A percentile compares a stretch with the other conserved stretches of the same genome.
Conservation (phyloP, 2,113 vertebrate genomes). For the Gambusia affinis region DNA sequence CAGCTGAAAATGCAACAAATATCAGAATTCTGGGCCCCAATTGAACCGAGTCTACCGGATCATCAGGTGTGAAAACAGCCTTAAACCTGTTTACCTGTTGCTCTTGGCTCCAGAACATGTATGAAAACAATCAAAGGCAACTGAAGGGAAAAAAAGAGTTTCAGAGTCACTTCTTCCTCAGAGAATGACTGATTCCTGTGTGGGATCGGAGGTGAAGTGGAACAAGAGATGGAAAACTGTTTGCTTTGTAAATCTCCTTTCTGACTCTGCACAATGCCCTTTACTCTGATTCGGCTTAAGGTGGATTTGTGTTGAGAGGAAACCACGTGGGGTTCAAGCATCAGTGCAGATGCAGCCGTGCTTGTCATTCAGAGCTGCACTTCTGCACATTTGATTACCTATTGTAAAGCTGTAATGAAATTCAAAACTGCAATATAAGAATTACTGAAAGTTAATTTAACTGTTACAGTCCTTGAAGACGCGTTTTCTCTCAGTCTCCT, state of each 20-base stretch:
- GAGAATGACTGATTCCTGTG: background rate
- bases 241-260: background rate
- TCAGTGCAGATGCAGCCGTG: slow-evolving; percentile 19
- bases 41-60: no score
- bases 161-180: background rate
- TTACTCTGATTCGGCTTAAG: slow-evolving; percentile 9
- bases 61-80: no score
- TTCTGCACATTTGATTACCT: slow-evolving; percentile 45
- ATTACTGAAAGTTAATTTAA: slow-evolving; percentile 40
- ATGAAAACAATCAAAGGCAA: background rate
- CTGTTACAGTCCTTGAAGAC: slow-evolving; percentile 29
- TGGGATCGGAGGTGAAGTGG: background rate
- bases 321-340: slow-evolving; percentile 1
- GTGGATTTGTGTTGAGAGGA: slow-evolving; percentile 20
- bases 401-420: slow-evolving; percentile 48
- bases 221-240: background rate
- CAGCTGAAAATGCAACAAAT: no score
- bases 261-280: background rate
- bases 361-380: slow-evolving; percentile 30
- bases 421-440: slow-evolving; percentile 6
- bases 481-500: slow-evolving; percentile 2
- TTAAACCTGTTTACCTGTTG: background rate
- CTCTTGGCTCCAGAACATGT: background rate
- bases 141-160: background rate
- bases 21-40: no score